phyloP scores from a whole-genome alignment of 1,140 invertebrate species.

The Aphelinus certus region DNA sequence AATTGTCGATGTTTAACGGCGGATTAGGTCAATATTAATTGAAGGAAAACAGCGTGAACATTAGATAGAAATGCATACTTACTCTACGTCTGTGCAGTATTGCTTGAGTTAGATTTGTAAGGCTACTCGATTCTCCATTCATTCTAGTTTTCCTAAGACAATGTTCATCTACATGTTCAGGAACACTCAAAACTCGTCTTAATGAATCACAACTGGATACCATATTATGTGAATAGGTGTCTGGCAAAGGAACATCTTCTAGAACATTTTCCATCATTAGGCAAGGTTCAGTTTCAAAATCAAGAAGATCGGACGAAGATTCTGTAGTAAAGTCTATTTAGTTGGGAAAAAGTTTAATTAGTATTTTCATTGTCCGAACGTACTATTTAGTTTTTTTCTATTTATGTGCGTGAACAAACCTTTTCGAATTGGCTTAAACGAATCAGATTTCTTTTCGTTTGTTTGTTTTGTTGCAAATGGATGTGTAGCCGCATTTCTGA shows the following conservation, averaged over 20 bases:
- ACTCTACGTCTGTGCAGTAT: slow-evolving; percentile 61
- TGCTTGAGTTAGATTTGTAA: slow-evolving; percentile 62
- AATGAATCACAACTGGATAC: slow-evolving; percentile 69
- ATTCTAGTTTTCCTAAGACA: slow-evolving; percentile 46
- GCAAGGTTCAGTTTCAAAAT: slow-evolving; percentile 82
- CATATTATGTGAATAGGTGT: slow-evolving; percentile 76
- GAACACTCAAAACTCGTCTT: slow-evolving; percentile 57
- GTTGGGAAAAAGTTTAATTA: slow-evolving; percentile 14
- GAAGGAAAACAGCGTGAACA: slow-evolving; percentile 18
- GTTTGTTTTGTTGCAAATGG: slow-evolving; percentile 59
- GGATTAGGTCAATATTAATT: neutral
- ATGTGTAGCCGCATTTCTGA: slow-evolving; percentile 71
- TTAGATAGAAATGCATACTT: neutral
- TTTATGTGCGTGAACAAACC: slow-evolving; percentile 42
- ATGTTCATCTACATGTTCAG: slow-evolving; percentile 57
- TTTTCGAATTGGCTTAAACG: slow-evolving; percentile 55
- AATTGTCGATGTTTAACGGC: neutral
- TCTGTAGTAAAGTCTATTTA: slow-evolving; percentile 58
- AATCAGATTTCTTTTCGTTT: slow-evolving; percentile 53
- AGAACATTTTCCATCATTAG: slow-evolving; percentile 80
- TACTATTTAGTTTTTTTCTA: neutral
- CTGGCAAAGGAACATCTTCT: slow-evolving; percentile 72
- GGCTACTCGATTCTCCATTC: slow-evolving; percentile 57
- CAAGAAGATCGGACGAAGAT: slow-evolving; percentile 74
- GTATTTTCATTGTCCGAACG: neutral